Conservation (phyloP, 2,797 vertebrate species). For the Sebastes hubbsi region DNA sequence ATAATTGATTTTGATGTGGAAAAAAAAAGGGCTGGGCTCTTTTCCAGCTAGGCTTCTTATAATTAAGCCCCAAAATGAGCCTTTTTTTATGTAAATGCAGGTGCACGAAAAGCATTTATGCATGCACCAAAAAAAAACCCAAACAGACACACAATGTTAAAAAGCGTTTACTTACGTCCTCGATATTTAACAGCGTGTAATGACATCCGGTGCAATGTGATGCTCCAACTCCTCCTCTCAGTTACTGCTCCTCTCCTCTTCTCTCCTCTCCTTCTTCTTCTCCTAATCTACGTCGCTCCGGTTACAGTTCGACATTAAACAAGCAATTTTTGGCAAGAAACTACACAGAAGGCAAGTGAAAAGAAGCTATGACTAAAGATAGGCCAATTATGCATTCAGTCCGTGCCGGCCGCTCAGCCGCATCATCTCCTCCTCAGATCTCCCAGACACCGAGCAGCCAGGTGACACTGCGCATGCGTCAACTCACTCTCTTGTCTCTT, state of each 20-base stretch:
- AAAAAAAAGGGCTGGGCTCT: constrained; percentile 34
- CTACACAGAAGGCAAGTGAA: constrained; percentile 66
- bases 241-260: constrained; percentile 7
- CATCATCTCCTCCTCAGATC: constrained; percentile 66
- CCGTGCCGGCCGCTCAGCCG: constrained; percentile 60
- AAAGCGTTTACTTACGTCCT: constrained; percentile 69
- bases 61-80: not conserved
- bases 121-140: not conserved
- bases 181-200: constrained; percentile 72
- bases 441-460: constrained; percentile 52
- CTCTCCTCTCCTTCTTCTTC: not conserved
- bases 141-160: not conserved
- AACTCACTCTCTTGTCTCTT: not conserved
- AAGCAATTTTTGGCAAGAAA: constrained; percentile 75
- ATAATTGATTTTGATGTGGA: not conserved
- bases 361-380: constrained; percentile 55
- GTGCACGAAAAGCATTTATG: not conserved
- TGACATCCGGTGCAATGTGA: constrained; percentile 80
- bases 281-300: constrained; percentile 34
- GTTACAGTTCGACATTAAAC: constrained; percentile 62
- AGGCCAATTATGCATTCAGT: constrained; percentile 63
- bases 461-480: constrained; percentile 73
- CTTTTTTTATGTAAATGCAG: not conserved
- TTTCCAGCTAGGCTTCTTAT: not conserved
- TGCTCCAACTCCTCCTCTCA: constrained; percentile 48